Base-by-base conservation (phyloP, 2,888 invertebrate species). In the Dione vanillae region DNA sequence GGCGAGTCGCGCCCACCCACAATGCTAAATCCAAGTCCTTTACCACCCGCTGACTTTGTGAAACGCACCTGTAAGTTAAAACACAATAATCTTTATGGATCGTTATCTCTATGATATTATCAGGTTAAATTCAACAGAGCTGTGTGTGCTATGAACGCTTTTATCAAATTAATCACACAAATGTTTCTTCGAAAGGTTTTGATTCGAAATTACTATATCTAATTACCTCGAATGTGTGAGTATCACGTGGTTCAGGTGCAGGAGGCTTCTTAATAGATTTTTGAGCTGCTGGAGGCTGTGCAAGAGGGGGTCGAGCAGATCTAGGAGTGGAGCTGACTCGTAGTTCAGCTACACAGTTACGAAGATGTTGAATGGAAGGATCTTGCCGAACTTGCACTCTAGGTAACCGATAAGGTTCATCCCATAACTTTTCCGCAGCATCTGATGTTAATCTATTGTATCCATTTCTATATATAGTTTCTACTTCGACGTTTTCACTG, bases 1-100 rank as follows among this genome's bases (percentile, higher is more conserved):
- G 97, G 96, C 14, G 97, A 97, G 84, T 98, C 98, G 67, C 95
- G 95, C 1, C 98, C 98, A 14, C 98, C 98, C 20, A 98, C 97
- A 77, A 98, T 97, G 78, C 97, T 97, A 90, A 98, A 98, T 19
- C 98, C 98, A 27, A 98, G 94, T 45, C 97, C 96, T 87, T 97
- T 97, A 74, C 96, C 96, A 14, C 97, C 96, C 2, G 96, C 96
- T 59, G 97, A 97, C 85, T 98, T 98, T 69, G 95, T 94, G 82
- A 96, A 96, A 73, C 94, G 94, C 73, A 95, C 95, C 92, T 94
- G 86, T 52, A 84, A 83, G 49, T 40, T 14, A 8, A 35, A 43
- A 49, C n/a, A 51, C 8, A 61, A 51, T 12, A 40, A 12, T 35
- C n/a, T n/a, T n/a, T n/a, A n/a, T n/a, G n/a, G n/a, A n/a, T n/a